Evolutionary conservation across 1,140 invertebrate genomes (phyloP), one percentile per base, ranked within the genome.

Genomic region (Batillaria attramentaria): DNA sequence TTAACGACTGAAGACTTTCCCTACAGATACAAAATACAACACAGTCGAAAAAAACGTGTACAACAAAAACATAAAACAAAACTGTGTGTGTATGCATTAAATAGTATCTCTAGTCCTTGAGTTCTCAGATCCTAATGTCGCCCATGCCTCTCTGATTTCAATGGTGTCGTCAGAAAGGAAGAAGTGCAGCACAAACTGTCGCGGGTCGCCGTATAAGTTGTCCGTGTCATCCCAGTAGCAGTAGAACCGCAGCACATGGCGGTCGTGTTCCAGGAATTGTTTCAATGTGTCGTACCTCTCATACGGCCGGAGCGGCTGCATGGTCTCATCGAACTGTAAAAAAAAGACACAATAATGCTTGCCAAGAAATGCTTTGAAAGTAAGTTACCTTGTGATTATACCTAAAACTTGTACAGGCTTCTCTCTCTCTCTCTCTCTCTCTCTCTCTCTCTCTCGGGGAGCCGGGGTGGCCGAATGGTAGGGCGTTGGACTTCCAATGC

Each of bases 161-260:
- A 91, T 90, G 0, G 91, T 91, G 76, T 91, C 91, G 85, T 91
- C 90, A 68, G 89, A 86, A n/a, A 91, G 83, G 85, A 90, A 91
- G 79, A 91, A 91, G 77, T 91, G 89, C 16, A 91, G 77, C 54
- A 91, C 82, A 84, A 91, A 84, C 80, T 91, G 84, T 24, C 90
- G 80, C 20, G 85, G 84, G 80, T 91, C 91, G 35, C 91, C 91
- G 84, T 89, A 91, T 87, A 91, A 87, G 37, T 74, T 85, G 37
- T 90, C 90, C 18, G 89, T 88, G 83, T 91, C 91, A 79, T 91
- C 90, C 91, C 91, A 91, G 39, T 87, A 86, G 66, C 90, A 90
- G 84, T 81, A 91, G 84, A 91, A 91, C 1, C 91, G 83, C 35
- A 91, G 82, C 33, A 91, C 90, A 78, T 91, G 90, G 42, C 89